phyloP scores from a whole-genome alignment of 2,888 invertebrate genomes.

The Coelogynopora nodosa region DNA sequence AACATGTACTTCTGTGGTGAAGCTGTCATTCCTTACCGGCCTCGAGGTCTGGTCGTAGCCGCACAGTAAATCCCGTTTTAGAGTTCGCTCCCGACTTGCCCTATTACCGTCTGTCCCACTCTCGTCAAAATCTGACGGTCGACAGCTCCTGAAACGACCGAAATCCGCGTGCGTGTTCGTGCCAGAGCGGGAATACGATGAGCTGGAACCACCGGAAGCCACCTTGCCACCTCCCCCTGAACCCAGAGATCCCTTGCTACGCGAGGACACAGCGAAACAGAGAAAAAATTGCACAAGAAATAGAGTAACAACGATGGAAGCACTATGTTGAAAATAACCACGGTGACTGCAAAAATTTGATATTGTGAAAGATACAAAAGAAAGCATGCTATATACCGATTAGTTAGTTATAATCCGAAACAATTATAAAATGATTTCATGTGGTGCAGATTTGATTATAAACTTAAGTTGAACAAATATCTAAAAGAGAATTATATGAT shows the following conservation, averaged over 20 bases:
- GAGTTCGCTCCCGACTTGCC: background rate
- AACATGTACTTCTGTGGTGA: constrained; percentile 49
- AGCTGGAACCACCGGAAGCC: background rate
- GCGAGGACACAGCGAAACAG: background rate
- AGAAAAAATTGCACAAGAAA: too few species aligned
- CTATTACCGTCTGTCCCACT: background rate
- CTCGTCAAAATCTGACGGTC: background rate
- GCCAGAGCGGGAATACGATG: background rate
- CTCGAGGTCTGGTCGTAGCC: constrained; percentile 51
- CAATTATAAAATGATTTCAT: too few species aligned
- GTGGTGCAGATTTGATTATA: too few species aligned
- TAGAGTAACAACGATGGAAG: too few species aligned
- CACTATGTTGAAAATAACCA: too few species aligned
- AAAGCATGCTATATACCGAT: too few species aligned
- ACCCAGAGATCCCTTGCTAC: background rate
- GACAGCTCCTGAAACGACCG: background rate
- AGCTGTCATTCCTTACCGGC: constrained; percentile 50
- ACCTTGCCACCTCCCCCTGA: background rate
- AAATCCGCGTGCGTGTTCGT: background rate
- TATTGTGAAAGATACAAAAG: too few species aligned
- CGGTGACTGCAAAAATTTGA: too few species aligned
- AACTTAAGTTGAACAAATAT: too few species aligned
- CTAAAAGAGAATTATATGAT: too few species aligned
- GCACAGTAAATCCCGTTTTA: background rate
- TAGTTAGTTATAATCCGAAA: too few species aligned